Conservation (phyloP, 2,888 invertebrate genomes). For the Cenopis cana region DNA sequence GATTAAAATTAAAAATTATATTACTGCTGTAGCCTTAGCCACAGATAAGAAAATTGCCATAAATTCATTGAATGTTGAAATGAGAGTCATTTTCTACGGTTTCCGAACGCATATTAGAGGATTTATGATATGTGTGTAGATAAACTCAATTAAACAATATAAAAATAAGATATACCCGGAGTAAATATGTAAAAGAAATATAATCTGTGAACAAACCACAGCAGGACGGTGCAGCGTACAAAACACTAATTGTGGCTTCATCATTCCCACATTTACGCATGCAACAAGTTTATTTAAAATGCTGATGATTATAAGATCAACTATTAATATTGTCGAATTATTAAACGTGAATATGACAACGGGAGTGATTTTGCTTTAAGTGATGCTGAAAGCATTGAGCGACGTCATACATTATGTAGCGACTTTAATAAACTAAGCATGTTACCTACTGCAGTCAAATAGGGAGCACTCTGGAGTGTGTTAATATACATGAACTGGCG, state of each 20-base stretch:
- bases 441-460: slow-evolving; percentile 33
- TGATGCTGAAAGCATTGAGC: slow-evolving; percentile 25
- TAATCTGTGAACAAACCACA: background rate
- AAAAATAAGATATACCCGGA: too few species aligned
- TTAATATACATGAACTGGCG: slow-evolving; percentile 29
- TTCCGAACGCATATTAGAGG: too few species aligned
- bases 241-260: too few species aligned
- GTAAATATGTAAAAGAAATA: background rate
- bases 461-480: slow-evolving; percentile 19
- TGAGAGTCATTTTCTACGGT: too few species aligned
- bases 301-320: slow-evolving; percentile 8
- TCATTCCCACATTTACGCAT: too few species aligned
- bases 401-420: slow-evolving; percentile 35
- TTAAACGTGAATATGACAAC: background rate
- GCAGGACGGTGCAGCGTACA: background rate
- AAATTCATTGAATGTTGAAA: too few species aligned
- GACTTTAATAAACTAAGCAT: slow-evolving; percentile 25
- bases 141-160: too few species aligned
- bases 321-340: slow-evolving; percentile 4
- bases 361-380: slow-evolving; percentile 16
- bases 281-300: slow-evolving; percentile 1
- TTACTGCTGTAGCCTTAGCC: too few species aligned
- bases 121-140: too few species aligned
- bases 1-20: too few species aligned
- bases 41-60: too few species aligned